Conservation (phyloP, 2,888 invertebrate species). For the Empis stercorea region DNA sequence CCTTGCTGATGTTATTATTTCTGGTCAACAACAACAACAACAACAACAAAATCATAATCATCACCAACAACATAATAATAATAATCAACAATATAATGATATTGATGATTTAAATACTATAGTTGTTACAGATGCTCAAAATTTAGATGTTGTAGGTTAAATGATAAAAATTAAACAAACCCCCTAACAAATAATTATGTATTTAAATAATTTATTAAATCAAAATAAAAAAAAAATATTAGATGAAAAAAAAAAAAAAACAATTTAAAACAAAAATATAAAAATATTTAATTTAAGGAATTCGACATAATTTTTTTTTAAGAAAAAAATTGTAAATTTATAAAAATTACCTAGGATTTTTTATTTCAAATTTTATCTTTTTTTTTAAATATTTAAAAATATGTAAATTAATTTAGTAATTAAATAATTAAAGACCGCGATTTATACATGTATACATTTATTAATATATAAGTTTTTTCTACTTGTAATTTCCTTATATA, state of each 20-base stretch:
- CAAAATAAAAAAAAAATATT: not conserved
- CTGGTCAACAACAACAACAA: conserved; percentile 4
- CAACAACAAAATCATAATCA: conserved; percentile 6
- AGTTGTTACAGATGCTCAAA: conserved; percentile 37
- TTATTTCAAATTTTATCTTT: too few species aligned
- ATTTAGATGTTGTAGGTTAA: conserved; percentile 37
- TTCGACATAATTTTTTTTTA: too few species aligned
- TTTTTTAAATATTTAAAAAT: too few species aligned
- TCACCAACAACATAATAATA: conserved; percentile 15
- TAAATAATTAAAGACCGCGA: too few species aligned
- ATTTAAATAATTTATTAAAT: not conserved
- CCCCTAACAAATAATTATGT: conserved; percentile 7
- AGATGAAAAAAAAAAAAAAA: conserved; percentile 3
- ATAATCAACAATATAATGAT: conserved; percentile 11
- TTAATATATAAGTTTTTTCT: too few species aligned
- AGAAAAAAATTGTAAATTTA: too few species aligned
- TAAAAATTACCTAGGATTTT: too few species aligned
- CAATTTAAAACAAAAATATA: not conserved
- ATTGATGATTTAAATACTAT: conserved; percentile 8
- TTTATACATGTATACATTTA: too few species aligned
- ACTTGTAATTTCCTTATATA: too few species aligned
- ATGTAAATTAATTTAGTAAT: too few species aligned
- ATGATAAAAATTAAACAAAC: conserved; percentile 8
- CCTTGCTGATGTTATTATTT: not conserved
- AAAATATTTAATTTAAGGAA: too few species aligned